These are phyloP conservation scores for Pocillopora damicornis DNA, from an alignment of 64 coral and sea anemone species.

Conservation along the genomic window DNA sequence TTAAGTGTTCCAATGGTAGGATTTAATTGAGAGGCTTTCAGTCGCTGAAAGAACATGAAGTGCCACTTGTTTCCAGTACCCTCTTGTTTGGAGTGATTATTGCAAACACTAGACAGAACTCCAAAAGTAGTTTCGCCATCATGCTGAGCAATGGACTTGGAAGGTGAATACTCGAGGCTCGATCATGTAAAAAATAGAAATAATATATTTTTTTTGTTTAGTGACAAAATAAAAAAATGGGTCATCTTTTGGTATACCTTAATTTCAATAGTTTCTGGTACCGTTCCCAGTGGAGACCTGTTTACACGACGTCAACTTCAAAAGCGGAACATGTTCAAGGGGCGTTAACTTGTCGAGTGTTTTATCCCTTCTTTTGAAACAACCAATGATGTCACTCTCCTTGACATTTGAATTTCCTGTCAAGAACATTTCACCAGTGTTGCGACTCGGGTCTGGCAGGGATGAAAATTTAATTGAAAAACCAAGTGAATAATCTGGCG, in stretches of 20 bases:
- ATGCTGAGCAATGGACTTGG: no score
- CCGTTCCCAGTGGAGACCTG: background rate
- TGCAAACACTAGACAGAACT: no score
- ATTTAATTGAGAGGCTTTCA: no score
- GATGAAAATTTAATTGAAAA: constrained; percentile 20
- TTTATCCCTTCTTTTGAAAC: background rate
- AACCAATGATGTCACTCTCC: background rate
- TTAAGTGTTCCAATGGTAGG: no score
- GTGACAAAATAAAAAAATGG: background rate
- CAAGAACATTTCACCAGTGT: constrained; percentile 28
- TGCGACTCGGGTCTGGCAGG: background rate
- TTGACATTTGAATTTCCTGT: background rate
- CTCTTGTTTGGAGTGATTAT: no score
- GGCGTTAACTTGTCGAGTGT: background rate
- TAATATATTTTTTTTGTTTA: no score
- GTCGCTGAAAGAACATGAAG: no score
- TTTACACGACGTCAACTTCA: background rate
- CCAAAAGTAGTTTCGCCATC: no score
- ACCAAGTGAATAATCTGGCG: background rate
- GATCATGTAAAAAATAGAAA: no score
- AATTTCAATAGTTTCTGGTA: background rate
- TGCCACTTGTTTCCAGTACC: no score
- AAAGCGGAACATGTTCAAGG: background rate
- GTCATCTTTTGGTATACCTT: background rate
- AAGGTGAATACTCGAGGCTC: no score